Percentiles rank a stretch among this genome's conserved stretches.
These are phyloP conservation scores for Muscidifurax raptorellus DNA, from an alignment of 1,140 invertebrate species.

Conservation along the genomic window DNA sequence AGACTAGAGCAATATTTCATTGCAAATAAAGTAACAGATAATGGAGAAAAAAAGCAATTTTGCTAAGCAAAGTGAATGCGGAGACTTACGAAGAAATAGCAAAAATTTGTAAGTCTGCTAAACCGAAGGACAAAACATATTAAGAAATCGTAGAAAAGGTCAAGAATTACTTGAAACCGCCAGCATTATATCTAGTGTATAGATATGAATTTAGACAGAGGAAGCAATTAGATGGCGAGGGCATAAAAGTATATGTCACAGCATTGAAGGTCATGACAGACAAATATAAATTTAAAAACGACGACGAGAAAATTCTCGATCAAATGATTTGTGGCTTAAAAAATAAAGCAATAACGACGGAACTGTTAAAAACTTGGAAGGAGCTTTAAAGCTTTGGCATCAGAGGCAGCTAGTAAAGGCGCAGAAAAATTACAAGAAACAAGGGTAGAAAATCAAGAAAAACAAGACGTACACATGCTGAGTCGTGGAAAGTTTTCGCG, in stretches of 20 bases:
- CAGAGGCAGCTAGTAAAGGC: constrained; percentile 11
- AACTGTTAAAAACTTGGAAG: constrained; percentile 17
- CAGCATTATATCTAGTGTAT: not conserved
- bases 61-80: constrained; percentile 10
- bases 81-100: no score
- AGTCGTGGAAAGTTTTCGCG: not conserved
- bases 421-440: constrained; percentile 9
- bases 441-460: not conserved
- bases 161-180: constrained; percentile 8
- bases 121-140: no score
- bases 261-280: constrained; percentile 2
- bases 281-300: constrained; percentile 17
- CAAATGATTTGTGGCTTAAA: constrained; percentile 16
- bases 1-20: constrained; percentile 25
- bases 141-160: not conserved
- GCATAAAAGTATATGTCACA: not conserved
- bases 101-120: no score
- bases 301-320: constrained; percentile 10
- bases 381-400: not conserved
- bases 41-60: not conserved
- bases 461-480: not conserved
- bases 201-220: not conserved
- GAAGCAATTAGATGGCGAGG: not conserved
- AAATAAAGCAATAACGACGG: not conserved
- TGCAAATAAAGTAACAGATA: not conserved